Conservation (phyloP, 2,888 invertebrate species). For the Lamellibrachia satsuma region DNA sequence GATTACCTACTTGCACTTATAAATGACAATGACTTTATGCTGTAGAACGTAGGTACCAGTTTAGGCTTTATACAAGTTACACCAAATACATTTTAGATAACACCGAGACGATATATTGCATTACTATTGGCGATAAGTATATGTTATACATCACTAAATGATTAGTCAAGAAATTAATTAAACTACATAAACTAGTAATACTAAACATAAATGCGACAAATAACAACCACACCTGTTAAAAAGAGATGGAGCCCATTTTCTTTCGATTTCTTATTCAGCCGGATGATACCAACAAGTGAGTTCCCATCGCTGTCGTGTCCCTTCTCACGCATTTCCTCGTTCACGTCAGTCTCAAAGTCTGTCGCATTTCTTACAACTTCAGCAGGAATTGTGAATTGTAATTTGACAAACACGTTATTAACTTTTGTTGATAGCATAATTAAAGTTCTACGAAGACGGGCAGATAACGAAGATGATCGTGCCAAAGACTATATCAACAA, state of each 20-base stretch:
- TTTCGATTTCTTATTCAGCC: constrained; percentile 4
- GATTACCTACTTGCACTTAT: neutral
- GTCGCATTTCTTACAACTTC: neutral
- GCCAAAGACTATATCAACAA: neutral
- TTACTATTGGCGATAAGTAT: too few relatives aligned
- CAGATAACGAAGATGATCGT: neutral
- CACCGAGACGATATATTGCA: too few relatives aligned
- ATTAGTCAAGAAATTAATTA: neutral
- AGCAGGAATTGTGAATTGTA: constrained; percentile 3
- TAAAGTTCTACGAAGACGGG: neutral
- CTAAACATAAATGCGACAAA: neutral
- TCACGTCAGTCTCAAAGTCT: neutral
- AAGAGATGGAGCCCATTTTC: constrained; percentile 5
- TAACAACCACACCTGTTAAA: neutral
- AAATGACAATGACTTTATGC: too few relatives aligned
- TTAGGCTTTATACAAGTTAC: too few relatives aligned
- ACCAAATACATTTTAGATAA: too few relatives aligned
- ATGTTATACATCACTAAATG: too few relatives aligned
- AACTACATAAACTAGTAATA: neutral
- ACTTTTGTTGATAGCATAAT: neutral
- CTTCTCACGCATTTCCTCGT: neutral
- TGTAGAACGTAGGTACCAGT: too few relatives aligned
- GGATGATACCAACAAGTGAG: constrained; percentile 4
- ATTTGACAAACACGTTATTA: neutral
- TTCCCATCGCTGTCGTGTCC: neutral